These are phyloP conservation scores for Macrotrachela quadricornifera DNA, from an alignment of 1,140 invertebrate genomes.

Conservation along the genomic window DNA sequence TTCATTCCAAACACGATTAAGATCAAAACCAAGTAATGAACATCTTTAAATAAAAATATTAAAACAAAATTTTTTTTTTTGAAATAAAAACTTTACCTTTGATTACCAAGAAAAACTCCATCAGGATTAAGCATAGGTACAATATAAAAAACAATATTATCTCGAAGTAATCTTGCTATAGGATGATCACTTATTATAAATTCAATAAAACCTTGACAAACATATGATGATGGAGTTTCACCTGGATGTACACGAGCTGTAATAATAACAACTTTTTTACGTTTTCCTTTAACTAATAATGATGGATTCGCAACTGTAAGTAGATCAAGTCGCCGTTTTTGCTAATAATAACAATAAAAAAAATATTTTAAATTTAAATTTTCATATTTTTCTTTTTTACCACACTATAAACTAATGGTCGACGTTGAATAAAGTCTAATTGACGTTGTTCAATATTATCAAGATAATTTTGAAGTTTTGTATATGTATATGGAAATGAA, in stretches of 20 bases:
- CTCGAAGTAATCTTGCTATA: conserved; percentile 43
- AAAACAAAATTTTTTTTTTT: no score
- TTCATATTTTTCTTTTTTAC: conserved; percentile 32
- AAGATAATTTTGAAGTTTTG: conserved; percentile 59
- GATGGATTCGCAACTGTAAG: conserved; percentile 57
- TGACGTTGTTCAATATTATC: conserved; percentile 45
- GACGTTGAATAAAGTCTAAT: conserved; percentile 40
- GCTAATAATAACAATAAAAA: conserved; percentile 39
- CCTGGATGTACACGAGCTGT: conserved; percentile 67
- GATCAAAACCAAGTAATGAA: conserved; percentile 65
- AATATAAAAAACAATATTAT: conserved; percentile 58
- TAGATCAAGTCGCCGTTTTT: conserved; percentile 65
- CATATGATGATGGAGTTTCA: conserved; percentile 39
- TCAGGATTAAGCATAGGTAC: conserved; percentile 94
- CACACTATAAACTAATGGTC: conserved; percentile 44
- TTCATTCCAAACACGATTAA: conserved; percentile 71
- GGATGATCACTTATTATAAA: conserved; percentile 44
- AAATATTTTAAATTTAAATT: conserved; percentile 12
- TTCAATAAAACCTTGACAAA: conserved; percentile 43
- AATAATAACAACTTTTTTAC: conserved; percentile 44
- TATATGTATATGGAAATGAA: conserved; percentile 79
- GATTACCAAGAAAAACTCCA: conserved; percentile 69
- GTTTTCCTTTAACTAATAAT: conserved; percentile 28
- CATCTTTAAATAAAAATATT: conserved; percentile 34
- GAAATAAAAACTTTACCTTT: no score